These are phyloP conservation scores for Capromys pilorides DNA, from an alignment of 2,797 vertebrate genomes.

Conservation along the genomic window DNA sequence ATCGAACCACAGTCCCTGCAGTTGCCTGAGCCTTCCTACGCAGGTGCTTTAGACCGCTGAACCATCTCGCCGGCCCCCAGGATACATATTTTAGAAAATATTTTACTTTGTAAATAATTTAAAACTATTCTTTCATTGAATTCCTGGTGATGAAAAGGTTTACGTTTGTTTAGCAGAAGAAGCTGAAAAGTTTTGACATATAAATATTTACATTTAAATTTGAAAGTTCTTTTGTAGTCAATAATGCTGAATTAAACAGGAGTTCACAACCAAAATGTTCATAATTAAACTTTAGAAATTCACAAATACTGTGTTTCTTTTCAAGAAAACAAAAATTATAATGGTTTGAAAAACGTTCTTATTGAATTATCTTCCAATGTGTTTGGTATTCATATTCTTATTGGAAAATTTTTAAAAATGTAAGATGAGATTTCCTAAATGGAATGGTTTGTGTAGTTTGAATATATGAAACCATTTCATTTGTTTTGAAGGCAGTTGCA, in stretches of 20 bases:
- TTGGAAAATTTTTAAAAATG: background rate
- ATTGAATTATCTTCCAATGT: background rate
- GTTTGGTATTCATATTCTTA: background rate
- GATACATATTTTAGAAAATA: background rate
- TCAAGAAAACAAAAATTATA: conserved; percentile 36
- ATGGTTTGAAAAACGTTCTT: conserved; percentile 29
- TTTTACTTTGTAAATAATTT: conserved; percentile 40
- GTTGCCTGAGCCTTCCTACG: no score
- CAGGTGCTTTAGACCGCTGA: no score
- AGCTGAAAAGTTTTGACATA: conserved; percentile 20
- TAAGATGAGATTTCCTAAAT: conserved; percentile 24
- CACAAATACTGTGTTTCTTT: conserved; percentile 49
- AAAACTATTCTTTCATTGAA: background rate
- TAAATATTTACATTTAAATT: conserved; percentile 28
- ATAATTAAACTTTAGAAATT: background rate
- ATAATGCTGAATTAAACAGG: background rate
- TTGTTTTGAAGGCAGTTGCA: conserved; percentile 34
- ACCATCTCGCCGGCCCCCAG: no score
- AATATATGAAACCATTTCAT: conserved; percentile 40
- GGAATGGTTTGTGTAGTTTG: background rate
- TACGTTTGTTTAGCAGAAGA: conserved; percentile 32
- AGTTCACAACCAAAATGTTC: conserved; percentile 4
- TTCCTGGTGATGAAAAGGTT: background rate
- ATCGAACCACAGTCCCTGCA: no score
- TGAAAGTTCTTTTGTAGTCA: conserved; percentile 14